These are phyloP conservation scores for Yponomeuta malinellus DNA, from an alignment of 2,888 invertebrate species.

Conservation along the genomic window DNA sequence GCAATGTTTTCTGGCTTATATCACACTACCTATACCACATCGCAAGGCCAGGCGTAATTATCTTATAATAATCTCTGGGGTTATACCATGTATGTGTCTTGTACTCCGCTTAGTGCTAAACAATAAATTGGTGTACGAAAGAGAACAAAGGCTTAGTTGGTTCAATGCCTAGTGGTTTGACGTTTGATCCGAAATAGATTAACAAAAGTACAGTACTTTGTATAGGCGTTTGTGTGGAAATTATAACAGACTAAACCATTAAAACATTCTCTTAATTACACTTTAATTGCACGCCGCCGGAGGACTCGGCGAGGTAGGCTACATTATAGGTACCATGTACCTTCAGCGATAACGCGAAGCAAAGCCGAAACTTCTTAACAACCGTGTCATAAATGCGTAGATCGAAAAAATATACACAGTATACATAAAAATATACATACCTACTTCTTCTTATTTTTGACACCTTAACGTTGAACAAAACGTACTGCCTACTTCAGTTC, in stretches of 20 bases:
- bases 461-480: background rate
- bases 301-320: background rate
- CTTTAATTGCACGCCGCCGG: background rate
- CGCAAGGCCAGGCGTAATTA: too few relatives aligned
- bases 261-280: background rate
- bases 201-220: background rate
- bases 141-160: background rate
- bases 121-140: background rate
- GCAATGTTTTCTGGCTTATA: too few relatives aligned
- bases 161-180: background rate
- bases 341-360: background rate
- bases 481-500: background rate
- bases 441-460: too few relatives aligned
- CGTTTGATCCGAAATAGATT: background rate
- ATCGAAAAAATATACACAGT: background rate
- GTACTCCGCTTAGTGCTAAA: background rate
- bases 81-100: too few relatives aligned
- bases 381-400: background rate
- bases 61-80: too few relatives aligned
- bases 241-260: background rate
- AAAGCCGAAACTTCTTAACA: background rate
- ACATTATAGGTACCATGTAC: background rate
- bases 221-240: too few relatives aligned
- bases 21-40: too few relatives aligned
- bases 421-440: too few relatives aligned